phyloP scores from a whole-genome alignment of 2,113 vertebrate genomes.

The Mus spicilegus region DNA sequence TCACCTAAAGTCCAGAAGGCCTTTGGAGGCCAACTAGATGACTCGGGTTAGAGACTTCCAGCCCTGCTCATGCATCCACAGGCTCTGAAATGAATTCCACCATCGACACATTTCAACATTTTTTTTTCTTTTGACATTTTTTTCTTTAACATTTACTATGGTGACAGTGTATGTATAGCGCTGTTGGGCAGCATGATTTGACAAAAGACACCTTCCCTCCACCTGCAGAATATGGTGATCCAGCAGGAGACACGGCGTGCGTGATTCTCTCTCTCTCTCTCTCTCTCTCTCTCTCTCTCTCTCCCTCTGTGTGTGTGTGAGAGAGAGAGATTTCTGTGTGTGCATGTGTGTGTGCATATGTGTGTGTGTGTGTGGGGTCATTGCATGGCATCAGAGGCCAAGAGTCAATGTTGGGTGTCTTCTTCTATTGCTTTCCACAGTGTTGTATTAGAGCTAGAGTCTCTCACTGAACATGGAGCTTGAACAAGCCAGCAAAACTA shows the following conservation, averaged over 20 bases:
- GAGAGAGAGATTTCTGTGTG: background rate
- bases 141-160: background rate
- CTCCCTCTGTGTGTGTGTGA: background rate
- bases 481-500: background rate
- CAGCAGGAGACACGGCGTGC: background rate
- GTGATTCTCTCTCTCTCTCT: too few species aligned
- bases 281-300: too few species aligned
- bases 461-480: background rate
- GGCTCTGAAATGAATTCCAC: background rate
- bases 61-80: background rate
- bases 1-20: background rate
- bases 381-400: background rate
- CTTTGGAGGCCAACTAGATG: background rate
- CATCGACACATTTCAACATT: background rate
- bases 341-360: background rate
- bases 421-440: background rate
- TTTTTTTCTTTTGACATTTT: too few species aligned
- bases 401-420: background rate
- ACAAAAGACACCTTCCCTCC: background rate
- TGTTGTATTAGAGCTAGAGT: background rate
- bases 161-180: background rate
- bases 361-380: background rate
- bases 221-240: background rate
- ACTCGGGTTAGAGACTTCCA: background rate
- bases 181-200: background rate